A percentile compares a stretch with the other conserved stretches of the same genome.
phyloP scores from a whole-genome alignment of 2,888 invertebrate genomes.

The Dascillus cervinus region DNA sequence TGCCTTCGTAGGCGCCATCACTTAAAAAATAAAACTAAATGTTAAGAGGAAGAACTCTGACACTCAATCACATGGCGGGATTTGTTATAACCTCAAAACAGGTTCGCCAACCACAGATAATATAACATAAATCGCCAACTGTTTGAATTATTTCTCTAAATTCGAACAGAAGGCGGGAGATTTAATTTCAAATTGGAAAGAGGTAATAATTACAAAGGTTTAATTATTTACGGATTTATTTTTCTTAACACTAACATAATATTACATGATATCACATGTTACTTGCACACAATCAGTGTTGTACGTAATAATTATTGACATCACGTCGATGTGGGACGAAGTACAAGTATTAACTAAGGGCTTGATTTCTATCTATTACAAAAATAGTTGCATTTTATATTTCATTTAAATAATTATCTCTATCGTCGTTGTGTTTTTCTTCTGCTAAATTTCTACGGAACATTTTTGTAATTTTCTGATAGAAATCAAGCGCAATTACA shows the following conservation, averaged over 20 bases:
- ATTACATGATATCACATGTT: slow-evolving; percentile 46
- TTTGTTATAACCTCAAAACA: too few species aligned
- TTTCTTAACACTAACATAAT: slow-evolving; percentile 46
- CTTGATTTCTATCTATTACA: slow-evolving; percentile 19
- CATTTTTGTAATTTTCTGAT: slow-evolving; percentile 14
- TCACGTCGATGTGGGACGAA: slow-evolving; percentile 43
- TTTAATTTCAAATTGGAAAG: too few species aligned
- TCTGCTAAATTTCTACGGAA: slow-evolving; percentile 18
- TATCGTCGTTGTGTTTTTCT: slow-evolving; percentile 20
- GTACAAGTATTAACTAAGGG: slow-evolving; percentile 34
- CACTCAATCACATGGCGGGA: too few species aligned
- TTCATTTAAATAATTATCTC: slow-evolving; percentile 14
- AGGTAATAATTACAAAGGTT: too few species aligned
- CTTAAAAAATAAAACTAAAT: too few species aligned
- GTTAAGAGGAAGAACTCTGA: too few species aligned
- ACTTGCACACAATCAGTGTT: slow-evolving; percentile 45
- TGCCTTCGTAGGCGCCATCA: too few species aligned
- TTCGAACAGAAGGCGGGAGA: too few species aligned
- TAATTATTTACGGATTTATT: slow-evolving; percentile 33
- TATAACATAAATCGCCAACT: too few species aligned
- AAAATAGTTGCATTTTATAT: slow-evolving; percentile 10
- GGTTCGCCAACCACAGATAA: too few species aligned
- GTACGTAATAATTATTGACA: slow-evolving; percentile 45
- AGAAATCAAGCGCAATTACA: slow-evolving; percentile 16
- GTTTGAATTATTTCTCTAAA: too few species aligned